A percentile compares a stretch with the other conserved stretches of the same genome.
Evolutionary conservation across 2,888 invertebrate genomes (phyloP).

Genomic region (Platycnemis pennipes): DNA sequence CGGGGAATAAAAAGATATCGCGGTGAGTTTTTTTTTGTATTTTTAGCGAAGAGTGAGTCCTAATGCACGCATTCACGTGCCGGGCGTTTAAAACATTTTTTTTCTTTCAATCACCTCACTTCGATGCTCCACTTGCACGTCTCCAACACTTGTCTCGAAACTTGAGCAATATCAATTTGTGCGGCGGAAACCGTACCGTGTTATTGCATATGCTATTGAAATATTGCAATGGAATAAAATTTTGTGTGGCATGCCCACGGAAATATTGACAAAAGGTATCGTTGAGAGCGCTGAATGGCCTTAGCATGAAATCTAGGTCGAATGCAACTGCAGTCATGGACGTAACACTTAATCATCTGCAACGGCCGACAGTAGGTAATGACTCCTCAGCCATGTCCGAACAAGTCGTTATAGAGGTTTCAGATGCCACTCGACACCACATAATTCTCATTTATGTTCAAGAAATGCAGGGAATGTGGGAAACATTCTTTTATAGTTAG

Average conservation of each 20-base stretch:
- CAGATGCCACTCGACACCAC: not conserved
- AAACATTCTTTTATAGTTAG: too few relatives aligned
- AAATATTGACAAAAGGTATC: not conserved
- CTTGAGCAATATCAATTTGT: conserved; percentile 7
- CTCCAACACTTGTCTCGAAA: not conserved
- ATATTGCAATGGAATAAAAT: not conserved
- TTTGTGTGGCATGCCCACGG: not conserved
- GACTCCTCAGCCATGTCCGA: not conserved
- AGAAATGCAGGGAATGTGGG: too few relatives aligned
- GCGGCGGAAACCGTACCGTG: not conserved
- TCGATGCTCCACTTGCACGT: not conserved
- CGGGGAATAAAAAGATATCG: not conserved
- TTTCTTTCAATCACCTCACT: not conserved
- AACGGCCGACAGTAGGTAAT: not conserved
- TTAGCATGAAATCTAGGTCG: not conserved
- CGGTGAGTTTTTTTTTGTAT: not conserved
- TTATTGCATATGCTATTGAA: not conserved
- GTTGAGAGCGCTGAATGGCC: not conserved
- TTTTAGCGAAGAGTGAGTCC: not conserved
- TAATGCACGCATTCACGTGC: not conserved
- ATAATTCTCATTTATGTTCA: too few relatives aligned
- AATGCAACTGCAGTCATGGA: not conserved
- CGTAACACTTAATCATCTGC: too few relatives aligned
- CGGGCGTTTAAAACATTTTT: not conserved
- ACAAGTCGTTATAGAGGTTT: not conserved